These are phyloP conservation scores for Enoplosus armatus DNA, from an alignment of 2,797 vertebrate genomes.

Conservation along the genomic window DNA sequence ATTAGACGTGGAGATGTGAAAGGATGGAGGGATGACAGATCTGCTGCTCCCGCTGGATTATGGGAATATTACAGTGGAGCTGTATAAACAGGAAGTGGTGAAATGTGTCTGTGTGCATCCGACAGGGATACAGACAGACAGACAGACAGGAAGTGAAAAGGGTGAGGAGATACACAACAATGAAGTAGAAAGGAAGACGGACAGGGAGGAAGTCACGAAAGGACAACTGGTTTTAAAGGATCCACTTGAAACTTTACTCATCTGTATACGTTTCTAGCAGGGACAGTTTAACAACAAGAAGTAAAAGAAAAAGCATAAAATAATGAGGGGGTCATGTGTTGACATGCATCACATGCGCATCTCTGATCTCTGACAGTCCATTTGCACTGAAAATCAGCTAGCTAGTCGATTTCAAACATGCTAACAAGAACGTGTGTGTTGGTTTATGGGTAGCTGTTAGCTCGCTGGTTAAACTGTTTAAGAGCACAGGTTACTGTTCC, in stretches of 20 bases:
- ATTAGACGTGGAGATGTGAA: slow-evolving; percentile 32
- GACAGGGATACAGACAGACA: neutral
- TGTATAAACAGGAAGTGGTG: slow-evolving; percentile 25
- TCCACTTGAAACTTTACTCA: too few species aligned
- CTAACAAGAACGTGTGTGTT: too few species aligned
- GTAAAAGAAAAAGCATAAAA: too few species aligned
- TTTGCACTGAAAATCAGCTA: too few species aligned
- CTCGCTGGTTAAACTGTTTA: neutral
- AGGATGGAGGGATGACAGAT: slow-evolving; percentile 25
- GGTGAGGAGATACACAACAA: neutral
- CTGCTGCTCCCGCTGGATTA: slow-evolving; percentile 19
- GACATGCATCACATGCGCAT: too few species aligned
- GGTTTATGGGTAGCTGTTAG: neutral
- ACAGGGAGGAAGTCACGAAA: neutral
- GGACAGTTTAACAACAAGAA: too few species aligned
- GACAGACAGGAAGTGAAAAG: neutral
- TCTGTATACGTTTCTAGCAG: too few species aligned
- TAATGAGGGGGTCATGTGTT: too few species aligned
- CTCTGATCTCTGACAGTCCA: too few species aligned
- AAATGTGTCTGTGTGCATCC: neutral
- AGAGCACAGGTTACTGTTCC: too few species aligned
- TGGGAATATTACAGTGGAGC: slow-evolving; percentile 19
- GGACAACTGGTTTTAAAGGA: neutral
- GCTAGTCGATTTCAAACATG: too few species aligned
- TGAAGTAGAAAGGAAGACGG: neutral